A percentile compares a stretch with the other conserved stretches of the same genome.
phyloP scores from a whole-genome alignment of 2,797 vertebrate species.

The Gymnoscopelus microlampas region DNA sequence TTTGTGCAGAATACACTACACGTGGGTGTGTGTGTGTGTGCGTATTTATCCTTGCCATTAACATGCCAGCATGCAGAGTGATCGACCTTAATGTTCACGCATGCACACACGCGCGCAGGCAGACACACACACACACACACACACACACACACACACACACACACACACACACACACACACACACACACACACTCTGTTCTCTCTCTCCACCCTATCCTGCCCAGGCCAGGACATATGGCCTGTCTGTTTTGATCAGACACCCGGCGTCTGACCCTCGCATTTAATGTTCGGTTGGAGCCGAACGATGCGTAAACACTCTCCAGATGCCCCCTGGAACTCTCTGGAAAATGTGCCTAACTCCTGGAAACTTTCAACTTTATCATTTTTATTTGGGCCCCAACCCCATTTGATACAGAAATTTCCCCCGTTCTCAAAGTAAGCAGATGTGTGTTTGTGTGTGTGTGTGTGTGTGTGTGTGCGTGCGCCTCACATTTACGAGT shows the following conservation, averaged over 20 bases:
- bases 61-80: no score
- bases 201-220: conserved; percentile 8
- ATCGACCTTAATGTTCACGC: not conserved
- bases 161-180: not conserved
- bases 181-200: not conserved
- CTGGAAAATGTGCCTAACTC: conserved; percentile 39
- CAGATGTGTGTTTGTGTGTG: not conserved
- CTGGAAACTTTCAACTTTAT: conserved; percentile 43
- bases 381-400: conserved; percentile 26
- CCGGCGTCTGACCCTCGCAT: conserved; percentile 48
- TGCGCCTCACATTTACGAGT: not conserved
- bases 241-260: conserved; percentile 55
- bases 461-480: conserved; percentile 1
- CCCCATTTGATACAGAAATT: conserved; percentile 32
- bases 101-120: not conserved
- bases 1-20: not conserved
- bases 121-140: conserved; percentile 8
- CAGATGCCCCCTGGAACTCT: conserved; percentile 40
- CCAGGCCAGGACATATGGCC: conserved; percentile 55
- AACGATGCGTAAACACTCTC: conserved; percentile 52
- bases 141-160: conserved; percentile 12
- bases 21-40: not conserved
- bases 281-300: conserved; percentile 53
- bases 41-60: no score
- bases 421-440: conserved; percentile 13